Evolutionary conservation across 1,140 invertebrate species (phyloP), one percentile per base, ranked within the genome.

Genomic region (Diabrotica virgifera): DNA sequence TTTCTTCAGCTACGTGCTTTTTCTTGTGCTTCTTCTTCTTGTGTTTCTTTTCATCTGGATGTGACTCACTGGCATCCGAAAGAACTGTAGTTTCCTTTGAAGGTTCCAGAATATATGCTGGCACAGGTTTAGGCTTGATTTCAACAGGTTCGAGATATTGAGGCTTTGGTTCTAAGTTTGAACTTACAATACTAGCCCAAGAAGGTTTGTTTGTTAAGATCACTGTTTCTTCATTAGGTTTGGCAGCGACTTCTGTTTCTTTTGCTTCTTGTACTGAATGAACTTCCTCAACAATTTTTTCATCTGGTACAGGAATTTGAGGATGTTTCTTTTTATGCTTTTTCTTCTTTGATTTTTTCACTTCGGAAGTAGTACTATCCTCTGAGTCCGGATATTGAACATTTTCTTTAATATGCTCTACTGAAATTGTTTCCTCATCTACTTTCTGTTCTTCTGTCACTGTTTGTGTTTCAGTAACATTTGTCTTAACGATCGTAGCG

Each of bases 21-120:
- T 66, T 63, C 50, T 67, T 66, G 55, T 66, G 63, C 11, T 66
- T 59, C 38, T 69, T 69, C 63, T 69, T 69, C 59, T 69, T 69
- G 5, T 62, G 62, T 59, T 65, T 68, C 38, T 65, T 69, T 46
- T 64, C 64, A 5, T 67, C 62, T 6, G 62, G 50, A 9, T 36
- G 24, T 8, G 52, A 61, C 13, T 68, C 62, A 37, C 38, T 65
- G 9, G 54, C 53, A 14, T 65, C 55, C 4, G 46, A n/a, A 51
- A 63, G 40, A 4, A 60, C 66, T 9, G 36, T 36, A 24, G 24
- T 24, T 24, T 24, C 24, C 12, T 64, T 57, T n/a, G n/a, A 8
- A 11, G 53, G 36, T 36, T 62, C 51, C 36, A 37, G 9, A 51
- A 38, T 58, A 50, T 37, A 13, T 38, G 36, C 10, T 46, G 8